A percentile compares a stretch with the other conserved stretches of the same genome.
Evolutionary conservation across 2,888 invertebrate genomes (phyloP).

Genomic region (Scrobipalpa costella): DNA sequence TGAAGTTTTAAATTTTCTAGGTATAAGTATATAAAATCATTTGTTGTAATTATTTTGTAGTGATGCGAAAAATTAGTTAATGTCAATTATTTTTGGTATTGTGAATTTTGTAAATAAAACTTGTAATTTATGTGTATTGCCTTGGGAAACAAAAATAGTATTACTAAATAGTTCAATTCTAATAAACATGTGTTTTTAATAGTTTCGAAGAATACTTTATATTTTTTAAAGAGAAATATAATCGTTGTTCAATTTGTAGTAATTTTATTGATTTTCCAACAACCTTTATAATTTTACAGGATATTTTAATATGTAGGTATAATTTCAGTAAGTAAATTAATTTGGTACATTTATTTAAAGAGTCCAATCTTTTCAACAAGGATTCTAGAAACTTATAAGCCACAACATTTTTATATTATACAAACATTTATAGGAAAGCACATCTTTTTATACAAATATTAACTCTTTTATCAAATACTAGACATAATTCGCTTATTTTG

Average conservation of each 20-base stretch:
- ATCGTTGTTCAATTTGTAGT: neutral
- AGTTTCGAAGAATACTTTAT: neutral
- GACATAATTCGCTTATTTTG: neutral
- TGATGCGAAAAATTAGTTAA: neutral
- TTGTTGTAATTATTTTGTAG: conserved; percentile 6
- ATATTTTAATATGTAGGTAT: neutral
- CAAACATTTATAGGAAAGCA: too few species aligned
- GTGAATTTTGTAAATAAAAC: conserved; percentile 6
- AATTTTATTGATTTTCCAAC: neutral
- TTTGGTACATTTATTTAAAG: too few species aligned
- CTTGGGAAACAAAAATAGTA: neutral
- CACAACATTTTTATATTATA: too few species aligned
- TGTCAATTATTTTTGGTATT: neutral
- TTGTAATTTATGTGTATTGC: neutral
- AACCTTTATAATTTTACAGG: neutral
- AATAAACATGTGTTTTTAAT: neutral
- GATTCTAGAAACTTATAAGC: too few species aligned
- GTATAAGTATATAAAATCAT: neutral
- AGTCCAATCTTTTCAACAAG: too few species aligned
- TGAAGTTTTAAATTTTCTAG: neutral
- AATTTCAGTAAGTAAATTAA: too few species aligned
- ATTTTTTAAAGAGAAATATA: conserved; percentile 5
- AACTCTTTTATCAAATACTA: neutral
- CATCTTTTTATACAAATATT: too few species aligned
- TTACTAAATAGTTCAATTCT: neutral